Evolutionary conservation across 2,113 vertebrate species (phyloP), one percentile per base, ranked within the genome.

Genomic region (Antechinus stuartii): DNA sequence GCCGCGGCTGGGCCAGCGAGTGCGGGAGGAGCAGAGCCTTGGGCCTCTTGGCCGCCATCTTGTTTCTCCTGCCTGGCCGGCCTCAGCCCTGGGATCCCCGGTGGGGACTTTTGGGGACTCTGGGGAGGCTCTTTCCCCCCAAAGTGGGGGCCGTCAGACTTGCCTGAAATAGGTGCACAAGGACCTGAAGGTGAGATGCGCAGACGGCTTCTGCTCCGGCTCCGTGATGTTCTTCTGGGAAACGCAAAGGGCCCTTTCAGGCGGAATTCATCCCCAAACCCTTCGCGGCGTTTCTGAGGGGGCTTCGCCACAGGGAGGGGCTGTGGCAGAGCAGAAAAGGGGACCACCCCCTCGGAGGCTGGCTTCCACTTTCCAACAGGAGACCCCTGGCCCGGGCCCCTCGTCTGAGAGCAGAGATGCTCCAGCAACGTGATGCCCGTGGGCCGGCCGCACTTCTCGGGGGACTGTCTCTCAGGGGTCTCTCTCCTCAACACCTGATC

Each of bases 111-210:
- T 5, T 10, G 10, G 50, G 50, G 7, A 49, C 49, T 49, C 49
- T 49, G 49, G 49, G 49, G 49, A 49, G 84, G n/a, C 16, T 49
- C 57, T 12, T 35, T 30, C 25, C 42, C 89, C 47, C 89, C 42
- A 90, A 25, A 10, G 57, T 11, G 27, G 27, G 57, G 27, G 24
- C 25, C 1, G 1, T 26, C 7, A 57, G 46, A 96, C 98, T 98
- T 96, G 99, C 99, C 99, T 99, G 99, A 99, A 99, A 98, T 99
- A 99, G 1, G 99, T 99, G 97, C 99, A 99, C 54, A 99, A 98
- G 6, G 99, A 99, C 94, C 98, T 99, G 97, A 99, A 99, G 1
- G 99, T 99, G 94, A 99, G 99, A 95, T 99, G 99, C 22, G 99
- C 98, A 3, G 99, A 99, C 91, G 99, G 99, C 35, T 99, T 99